Evolutionary conservation across 2,888 invertebrate species (phyloP).

Genomic region (Sarcophaga variegata): DNA sequence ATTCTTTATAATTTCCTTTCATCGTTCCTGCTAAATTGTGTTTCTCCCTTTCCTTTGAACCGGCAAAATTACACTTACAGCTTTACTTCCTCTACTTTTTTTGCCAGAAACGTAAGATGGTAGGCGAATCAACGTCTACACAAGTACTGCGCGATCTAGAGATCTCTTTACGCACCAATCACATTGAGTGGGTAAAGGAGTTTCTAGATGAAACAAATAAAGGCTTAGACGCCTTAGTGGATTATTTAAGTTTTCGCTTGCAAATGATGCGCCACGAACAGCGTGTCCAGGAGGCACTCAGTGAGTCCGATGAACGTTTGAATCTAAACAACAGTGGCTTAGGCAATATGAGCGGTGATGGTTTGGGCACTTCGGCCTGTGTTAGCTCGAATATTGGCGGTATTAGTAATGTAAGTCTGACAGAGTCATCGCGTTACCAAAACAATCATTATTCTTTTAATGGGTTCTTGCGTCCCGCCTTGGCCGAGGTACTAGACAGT

Average conservation of each 20-base stretch:
- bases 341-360: conserved; percentile 71
- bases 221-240: conserved; percentile 97
- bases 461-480: conserved; percentile 83
- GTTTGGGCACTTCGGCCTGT: conserved; percentile 74
- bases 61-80: conserved; percentile 78
- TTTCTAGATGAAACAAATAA: conserved; percentile 98
- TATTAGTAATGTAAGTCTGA: conserved; percentile 70
- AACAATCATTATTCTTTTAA: conserved; percentile 71
- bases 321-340: conserved; percentile 77
- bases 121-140: conserved; percentile 98
- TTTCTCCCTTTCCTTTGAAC: conserved; percentile 45
- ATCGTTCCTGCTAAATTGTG: conserved; percentile 39
- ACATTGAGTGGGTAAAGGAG: conserved; percentile 99
- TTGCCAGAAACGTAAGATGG: conserved; percentile 97
- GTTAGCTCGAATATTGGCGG: conserved; percentile 80
- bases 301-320: conserved; percentile 89
- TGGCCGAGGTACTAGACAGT: conserved; percentile 86
- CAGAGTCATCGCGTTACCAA: conserved; percentile 73
- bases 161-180: conserved; percentile 98
- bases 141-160: conserved; percentile 99
- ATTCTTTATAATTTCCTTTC: not conserved
- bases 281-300: conserved; percentile 88
- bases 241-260: conserved; percentile 97
- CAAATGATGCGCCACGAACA: conserved; percentile 97
- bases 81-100: conserved; percentile 82